These are phyloP conservation scores for Diachrysia chrysitis DNA, from an alignment of 2,888 invertebrate genomes.

Conservation along the genomic window DNA sequence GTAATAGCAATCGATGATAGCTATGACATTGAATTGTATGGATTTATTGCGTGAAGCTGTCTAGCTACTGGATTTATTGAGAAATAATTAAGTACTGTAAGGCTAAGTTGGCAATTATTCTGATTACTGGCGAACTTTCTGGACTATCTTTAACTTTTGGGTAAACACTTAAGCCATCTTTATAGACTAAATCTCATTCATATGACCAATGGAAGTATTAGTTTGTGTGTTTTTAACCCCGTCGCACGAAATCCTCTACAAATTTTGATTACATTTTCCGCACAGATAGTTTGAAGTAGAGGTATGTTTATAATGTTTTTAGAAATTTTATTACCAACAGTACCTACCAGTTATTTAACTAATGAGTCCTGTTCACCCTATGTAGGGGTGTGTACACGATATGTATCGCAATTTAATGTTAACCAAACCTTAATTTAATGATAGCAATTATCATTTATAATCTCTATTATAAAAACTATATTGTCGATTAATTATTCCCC, in stretches of 20 bases:
- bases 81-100: neutral
- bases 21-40: neutral
- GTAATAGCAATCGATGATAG: conserved; percentile 1
- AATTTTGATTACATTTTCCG: no score
- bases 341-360: neutral
- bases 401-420: conserved; percentile 43
- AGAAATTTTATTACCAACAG: no score
- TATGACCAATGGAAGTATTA: no score
- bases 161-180: no score
- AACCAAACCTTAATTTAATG: conserved; percentile 51
- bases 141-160: no score
- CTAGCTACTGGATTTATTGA: neutral
- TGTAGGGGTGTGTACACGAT: conserved; percentile 34
- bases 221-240: no score
- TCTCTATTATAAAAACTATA: conserved; percentile 29
- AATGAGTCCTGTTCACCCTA: conserved; percentile 22
- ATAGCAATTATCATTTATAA: conserved; percentile 51
- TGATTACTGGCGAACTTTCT: no score
- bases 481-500: conserved; percentile 11
- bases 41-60: neutral
- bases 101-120: no score
- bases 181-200: no score
- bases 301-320: no score
- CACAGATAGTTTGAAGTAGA: no score
- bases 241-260: no score